Base-by-base conservation (phyloP, 2,113 vertebrate species). In the Alligator mississippiensis region DNA sequence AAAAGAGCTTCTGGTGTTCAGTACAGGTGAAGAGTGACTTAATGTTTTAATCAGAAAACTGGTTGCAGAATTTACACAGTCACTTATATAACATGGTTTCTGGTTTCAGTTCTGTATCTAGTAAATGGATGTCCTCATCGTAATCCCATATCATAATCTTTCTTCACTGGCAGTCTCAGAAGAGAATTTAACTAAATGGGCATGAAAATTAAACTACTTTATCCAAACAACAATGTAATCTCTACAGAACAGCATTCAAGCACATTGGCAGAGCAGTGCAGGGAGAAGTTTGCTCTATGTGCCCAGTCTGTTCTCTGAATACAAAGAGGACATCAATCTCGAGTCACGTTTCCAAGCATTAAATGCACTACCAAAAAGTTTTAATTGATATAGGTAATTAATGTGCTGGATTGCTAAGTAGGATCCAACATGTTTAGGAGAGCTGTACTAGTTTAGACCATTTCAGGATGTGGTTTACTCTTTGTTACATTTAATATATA, bases 401-500 rank as follows among this genome's bases (percentile, higher is more conserved):
- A 76, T 34, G 57, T 57, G 3, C 6, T 66, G 27, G 6, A 75
- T 84, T 47, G 0, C 0, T 77, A 66, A 61, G 81, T 91, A 25
- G 5, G 93, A 3, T 64, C 88, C 38, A 74, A 9, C 47, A 66
- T 47, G 57, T 90, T 10, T 62, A 80, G 58, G 74, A 60, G 38
- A 89, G 17, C 38, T 1, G 1, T 79, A 79, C 38, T 62, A 87
- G 0, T 93, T 94, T 91, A 89, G 94, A 93, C 68, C 30, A 84
- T 22, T 76, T 92, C 87, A 95, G 22, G 34, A 85, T 84, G 72
- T 28, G 28, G 28, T 61, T 60, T 54, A 28, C 9, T 2, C 1
- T 91, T 95, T 86, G 25, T 17, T 96, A 68, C 57, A 47, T 54
- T 91, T 84, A 96, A n/a, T 77, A 64, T 90, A 84, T 55, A 95